Evolutionary conservation across 2,113 vertebrate species (phyloP).

Genomic region (Myotis lucifugus): DNA sequence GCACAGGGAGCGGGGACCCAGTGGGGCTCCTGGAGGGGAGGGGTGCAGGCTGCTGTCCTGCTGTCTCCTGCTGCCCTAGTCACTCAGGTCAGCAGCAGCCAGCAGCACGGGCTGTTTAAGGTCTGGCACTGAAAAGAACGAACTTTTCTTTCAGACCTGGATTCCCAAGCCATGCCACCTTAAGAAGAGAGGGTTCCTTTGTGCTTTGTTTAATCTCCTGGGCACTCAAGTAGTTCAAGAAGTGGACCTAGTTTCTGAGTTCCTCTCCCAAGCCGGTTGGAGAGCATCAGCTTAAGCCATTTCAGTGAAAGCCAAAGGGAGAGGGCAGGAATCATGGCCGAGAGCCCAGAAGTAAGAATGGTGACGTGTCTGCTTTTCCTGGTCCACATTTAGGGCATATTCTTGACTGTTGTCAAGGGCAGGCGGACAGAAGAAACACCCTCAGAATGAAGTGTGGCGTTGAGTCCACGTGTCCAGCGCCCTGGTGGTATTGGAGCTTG

Average conservation of each 20-base stretch:
- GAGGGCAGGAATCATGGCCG: background rate
- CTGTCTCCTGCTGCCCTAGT: background rate
- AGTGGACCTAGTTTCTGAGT: background rate
- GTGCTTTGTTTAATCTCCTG: background rate
- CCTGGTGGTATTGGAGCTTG: background rate
- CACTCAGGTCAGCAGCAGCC: background rate
- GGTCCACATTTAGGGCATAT: background rate
- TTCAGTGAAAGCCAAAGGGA: background rate
- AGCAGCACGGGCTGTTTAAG: background rate
- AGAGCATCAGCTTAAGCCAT: background rate
- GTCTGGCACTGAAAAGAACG: background rate
- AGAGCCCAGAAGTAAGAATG: background rate
- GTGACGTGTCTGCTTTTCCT: background rate
- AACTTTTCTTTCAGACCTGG: background rate
- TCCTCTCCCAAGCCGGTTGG: background rate
- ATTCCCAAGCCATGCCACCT: background rate
- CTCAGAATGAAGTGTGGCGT: background rate
- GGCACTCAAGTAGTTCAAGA: background rate
- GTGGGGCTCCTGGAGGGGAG: background rate
- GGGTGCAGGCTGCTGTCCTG: background rate
- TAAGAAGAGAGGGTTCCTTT: background rate
- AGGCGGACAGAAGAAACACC: background rate
- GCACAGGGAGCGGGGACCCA: no score
- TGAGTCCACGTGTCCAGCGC: background rate
- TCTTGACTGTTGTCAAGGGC: background rate